Conservation (phyloP, 2,888 invertebrate species). For the Cantharis nigra region DNA sequence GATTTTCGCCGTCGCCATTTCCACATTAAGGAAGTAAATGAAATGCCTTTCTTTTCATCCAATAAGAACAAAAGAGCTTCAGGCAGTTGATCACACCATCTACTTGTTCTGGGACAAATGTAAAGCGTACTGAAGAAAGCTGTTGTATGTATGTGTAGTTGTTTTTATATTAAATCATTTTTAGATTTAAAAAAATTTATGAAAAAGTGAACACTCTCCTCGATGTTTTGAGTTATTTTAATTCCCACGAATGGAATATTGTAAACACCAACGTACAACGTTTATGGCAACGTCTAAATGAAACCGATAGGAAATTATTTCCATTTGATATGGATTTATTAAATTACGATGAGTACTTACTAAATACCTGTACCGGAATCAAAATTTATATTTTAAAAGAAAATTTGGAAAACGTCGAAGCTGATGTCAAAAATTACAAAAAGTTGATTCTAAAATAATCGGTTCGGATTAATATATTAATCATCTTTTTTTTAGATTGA, state of each 20-base stretch:
- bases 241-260: slow-evolving; percentile 40
- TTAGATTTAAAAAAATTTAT: slow-evolving; percentile 38
- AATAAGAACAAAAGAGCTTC: no score
- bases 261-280: slow-evolving; percentile 34
- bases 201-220: slow-evolving; percentile 8
- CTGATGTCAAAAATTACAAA: slow-evolving; percentile 1
- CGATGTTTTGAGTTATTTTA: slow-evolving; percentile 36
- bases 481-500: not conserved
- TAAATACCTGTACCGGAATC: slow-evolving; percentile 35
- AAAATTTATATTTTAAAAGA: slow-evolving; percentile 41
- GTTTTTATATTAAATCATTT: slow-evolving; percentile 8
- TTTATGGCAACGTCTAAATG: slow-evolving; percentile 23
- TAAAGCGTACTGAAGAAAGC: no score
- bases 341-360: slow-evolving; percentile 33
- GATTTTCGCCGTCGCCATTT: no score
- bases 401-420: slow-evolving; percentile 24
- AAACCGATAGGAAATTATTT: slow-evolving; percentile 19
- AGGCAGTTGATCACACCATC: no score
- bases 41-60: no score
- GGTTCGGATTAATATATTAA: not conserved
- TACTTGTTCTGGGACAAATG: no score
- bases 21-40: no score
- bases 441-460: not conserved
- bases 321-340: slow-evolving; percentile 39
- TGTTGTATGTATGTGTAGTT: no score